Percentiles rank a stretch among this genome's conserved stretches.
Evolutionary conservation across 2,797 vertebrate species (phyloP).

Genomic region (Simalia tracyae): DNA sequence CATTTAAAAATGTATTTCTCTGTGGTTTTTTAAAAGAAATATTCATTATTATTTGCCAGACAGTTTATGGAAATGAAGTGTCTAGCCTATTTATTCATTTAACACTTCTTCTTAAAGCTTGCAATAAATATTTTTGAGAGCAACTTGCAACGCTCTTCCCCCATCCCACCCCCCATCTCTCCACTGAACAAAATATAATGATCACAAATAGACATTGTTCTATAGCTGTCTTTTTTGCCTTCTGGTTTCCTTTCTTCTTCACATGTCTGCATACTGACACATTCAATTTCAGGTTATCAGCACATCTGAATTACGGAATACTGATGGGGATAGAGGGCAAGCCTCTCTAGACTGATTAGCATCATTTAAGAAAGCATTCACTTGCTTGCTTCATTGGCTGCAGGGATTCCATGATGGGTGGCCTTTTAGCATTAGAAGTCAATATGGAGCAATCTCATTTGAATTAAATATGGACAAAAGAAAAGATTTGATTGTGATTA

Average conservation of each 20-base stretch:
- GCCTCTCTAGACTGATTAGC: slow-evolving; percentile 96
- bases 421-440: slow-evolving; percentile 87
- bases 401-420: slow-evolving; percentile 88
- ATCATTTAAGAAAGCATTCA: slow-evolving; percentile 93
- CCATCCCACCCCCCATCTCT: slow-evolving; percentile 45
- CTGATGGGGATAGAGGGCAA: slow-evolving; percentile 90
- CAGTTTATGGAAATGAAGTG: slow-evolving; percentile 57
- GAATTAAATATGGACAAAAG: slow-evolving; percentile 83
- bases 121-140: slow-evolving; percentile 64
- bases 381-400: slow-evolving; percentile 82
- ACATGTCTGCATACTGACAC: slow-evolving; percentile 84
- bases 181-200: slow-evolving; percentile 57
- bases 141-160: slow-evolving; percentile 63
- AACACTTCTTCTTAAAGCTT: slow-evolving; percentile 51
- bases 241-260: slow-evolving; percentile 67
- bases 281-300: slow-evolving; percentile 94
- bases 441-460: slow-evolving; percentile 85
- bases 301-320: slow-evolving; percentile 92
- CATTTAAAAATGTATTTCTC: slow-evolving; percentile 19
- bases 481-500: slow-evolving; percentile 75
- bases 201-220: slow-evolving; percentile 65
- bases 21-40: slow-evolving; percentile 34
- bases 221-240: slow-evolving; percentile 62
- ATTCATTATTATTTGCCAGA: slow-evolving; percentile 49
- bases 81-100: slow-evolving; percentile 60